Percentiles rank a stretch among this genome's conserved stretches.
These are phyloP conservation scores for Balaeniceps rex DNA, from an alignment of 2,113 vertebrate species.

Conservation along the genomic window DNA sequence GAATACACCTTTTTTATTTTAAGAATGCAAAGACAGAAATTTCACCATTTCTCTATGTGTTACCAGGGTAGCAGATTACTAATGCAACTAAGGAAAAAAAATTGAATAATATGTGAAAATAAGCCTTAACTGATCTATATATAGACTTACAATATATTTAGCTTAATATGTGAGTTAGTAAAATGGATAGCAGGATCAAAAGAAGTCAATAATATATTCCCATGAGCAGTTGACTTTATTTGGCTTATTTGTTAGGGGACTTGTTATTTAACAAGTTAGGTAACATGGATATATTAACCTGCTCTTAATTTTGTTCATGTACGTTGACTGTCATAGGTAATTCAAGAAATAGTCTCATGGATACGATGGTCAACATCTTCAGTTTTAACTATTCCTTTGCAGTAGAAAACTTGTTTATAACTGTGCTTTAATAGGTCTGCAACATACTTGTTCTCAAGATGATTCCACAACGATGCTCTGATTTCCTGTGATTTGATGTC, in stretches of 20 bases:
- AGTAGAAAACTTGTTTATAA: neutral
- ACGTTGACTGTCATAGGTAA: neutral
- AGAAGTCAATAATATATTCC: neutral
- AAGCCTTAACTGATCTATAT: neutral
- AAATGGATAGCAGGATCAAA: neutral
- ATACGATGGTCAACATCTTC: neutral
- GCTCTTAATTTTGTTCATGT: neutral
- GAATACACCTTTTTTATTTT: neutral
- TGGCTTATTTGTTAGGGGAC: neutral
- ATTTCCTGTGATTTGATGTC: neutral
- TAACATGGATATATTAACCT: neutral
- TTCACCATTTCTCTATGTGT: neutral
- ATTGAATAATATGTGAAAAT: neutral
- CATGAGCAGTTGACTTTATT: neutral
- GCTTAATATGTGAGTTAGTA: neutral
- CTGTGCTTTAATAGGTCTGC: neutral
- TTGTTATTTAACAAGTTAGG: neutral
- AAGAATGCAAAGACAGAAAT: neutral
- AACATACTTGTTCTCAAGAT: neutral
- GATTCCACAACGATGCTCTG: neutral
- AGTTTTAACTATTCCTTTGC: neutral
- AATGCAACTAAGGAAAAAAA: neutral
- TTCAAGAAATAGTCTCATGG: neutral
- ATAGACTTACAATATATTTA: neutral
- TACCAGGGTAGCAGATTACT: neutral